Evolutionary conservation across 2,113 vertebrate species (phyloP).

Genomic region (Misgurnus anguillicaudatus): DNA sequence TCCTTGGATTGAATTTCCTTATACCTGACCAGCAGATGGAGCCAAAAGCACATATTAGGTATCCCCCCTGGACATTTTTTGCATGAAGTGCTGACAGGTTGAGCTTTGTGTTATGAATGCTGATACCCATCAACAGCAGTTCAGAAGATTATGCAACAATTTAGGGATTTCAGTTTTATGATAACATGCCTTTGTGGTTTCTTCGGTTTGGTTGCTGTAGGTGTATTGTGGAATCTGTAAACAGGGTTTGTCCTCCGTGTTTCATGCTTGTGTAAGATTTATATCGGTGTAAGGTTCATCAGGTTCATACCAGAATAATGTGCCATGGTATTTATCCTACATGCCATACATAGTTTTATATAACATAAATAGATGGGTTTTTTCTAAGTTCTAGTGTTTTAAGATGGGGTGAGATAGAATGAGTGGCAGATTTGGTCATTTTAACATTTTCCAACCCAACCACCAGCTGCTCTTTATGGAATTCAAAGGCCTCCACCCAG

Average conservation of each 20-base stretch:
- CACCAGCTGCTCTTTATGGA: background rate
- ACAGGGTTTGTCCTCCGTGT: too few species aligned
- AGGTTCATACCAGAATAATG: too few species aligned
- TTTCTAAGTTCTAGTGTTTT: background rate
- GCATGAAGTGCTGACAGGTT: background rate
- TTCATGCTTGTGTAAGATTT: too few species aligned
- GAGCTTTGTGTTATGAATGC: background rate
- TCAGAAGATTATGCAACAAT: background rate
- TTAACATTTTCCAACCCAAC: too few species aligned
- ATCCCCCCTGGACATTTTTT: background rate
- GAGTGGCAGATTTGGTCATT: background rate
- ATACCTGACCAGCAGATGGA: slow-evolving; percentile 54
- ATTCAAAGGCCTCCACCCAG: background rate
- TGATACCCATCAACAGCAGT: background rate
- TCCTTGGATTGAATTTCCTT: background rate
- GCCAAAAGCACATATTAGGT: slow-evolving; percentile 8
- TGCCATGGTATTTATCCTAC: too few species aligned
- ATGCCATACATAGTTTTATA: too few species aligned
- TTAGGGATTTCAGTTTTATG: background rate
- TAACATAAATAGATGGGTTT: too few species aligned
- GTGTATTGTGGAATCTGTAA: background rate
- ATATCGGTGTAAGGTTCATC: too few species aligned
- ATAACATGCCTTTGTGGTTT: background rate
- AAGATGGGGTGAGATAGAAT: background rate
- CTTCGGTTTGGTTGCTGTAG: background rate